Evolutionary conservation across 2,888 invertebrate species (phyloP).

Genomic region (Pammene aurita): DNA sequence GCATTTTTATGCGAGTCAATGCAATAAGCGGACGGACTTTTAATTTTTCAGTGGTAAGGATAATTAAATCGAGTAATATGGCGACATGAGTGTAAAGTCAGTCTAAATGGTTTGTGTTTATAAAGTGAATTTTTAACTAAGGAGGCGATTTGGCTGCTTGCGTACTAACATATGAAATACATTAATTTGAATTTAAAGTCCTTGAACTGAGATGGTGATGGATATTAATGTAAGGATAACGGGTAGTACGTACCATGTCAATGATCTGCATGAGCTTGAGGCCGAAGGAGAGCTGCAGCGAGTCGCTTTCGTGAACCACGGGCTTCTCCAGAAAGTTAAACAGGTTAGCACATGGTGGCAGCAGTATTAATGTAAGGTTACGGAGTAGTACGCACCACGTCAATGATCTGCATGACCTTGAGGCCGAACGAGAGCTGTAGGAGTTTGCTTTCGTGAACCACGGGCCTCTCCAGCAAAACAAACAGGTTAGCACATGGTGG

Average conservation of each 20-base stretch:
- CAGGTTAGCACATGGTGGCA: constrained; percentile 95
- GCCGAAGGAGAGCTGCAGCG: constrained; percentile 97
- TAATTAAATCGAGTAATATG: no score
- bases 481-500: no score
- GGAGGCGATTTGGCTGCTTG: no score
- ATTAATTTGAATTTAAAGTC: no score
- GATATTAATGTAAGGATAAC: no score
- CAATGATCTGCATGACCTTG: constrained; percentile 98
- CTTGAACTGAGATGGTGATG: no score
- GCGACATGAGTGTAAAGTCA: no score
- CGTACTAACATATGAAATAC: no score
- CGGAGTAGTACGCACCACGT: constrained; percentile 87
- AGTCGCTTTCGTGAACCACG: constrained; percentile 97
- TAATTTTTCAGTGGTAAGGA: no score
- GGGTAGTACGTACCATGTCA: constrained; percentile 89
- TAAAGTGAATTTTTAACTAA: no score
- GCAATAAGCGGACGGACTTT: not conserved
- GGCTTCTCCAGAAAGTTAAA: constrained; percentile 98
- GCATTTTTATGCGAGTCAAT: not conserved
- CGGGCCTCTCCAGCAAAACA: constrained; percentile 96
- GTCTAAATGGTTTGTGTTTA: no score
- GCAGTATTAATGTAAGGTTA: no score
- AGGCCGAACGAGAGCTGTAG: constrained; percentile 97
- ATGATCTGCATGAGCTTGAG: constrained; percentile 99
- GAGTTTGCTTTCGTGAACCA: constrained; percentile 97